Base-by-base conservation (phyloP, 1,140 invertebrate species). In the Homarus americanus region DNA sequence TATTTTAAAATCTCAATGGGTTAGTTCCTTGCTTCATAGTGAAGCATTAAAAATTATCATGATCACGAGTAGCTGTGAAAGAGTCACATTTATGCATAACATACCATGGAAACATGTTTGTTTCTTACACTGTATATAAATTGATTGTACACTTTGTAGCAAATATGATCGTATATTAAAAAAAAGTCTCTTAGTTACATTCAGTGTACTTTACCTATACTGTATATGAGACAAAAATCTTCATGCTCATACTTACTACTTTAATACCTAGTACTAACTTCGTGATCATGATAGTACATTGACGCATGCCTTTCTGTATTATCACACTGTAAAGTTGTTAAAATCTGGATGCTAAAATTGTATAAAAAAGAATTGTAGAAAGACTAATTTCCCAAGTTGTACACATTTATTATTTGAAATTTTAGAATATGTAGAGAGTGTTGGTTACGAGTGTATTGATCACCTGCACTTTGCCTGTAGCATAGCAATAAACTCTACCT, bases 401-500 rank as follows among this genome's bases (percentile, higher is more conserved):
- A 69, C 63, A 32, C 28, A 69, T 2, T 63, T 69, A 69, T 49
- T 49, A 15, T 69, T 69, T 69, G 9, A 69, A 69, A 28, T 69
- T 69, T 24, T 32, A 69, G 63, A 69, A 24, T 69, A 9, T 69
- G n/a, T 69, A 28, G 28, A 28, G n/a, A 69, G n/a, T 69, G 63
- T 34, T 44, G 40, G 24, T 49, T 79, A 44, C 76, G 28, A 41
- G 40, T 79, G 76, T 79, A 44, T 28, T 79, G 17, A 79, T 44
- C 40, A 32, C n/a, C 76, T 79, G 76, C 76, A 79, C 76, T 7
- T 44, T 79, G 40, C 76, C 76, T 79, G 76, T 79, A 79, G 76
- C 76, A 79, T 79, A 79, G 76, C 40, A 79, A 79, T 79, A 79
- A 79, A 79, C 76, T 44, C 76, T 44, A 49, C 76, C 76, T 79